Evolutionary conservation across 2,797 vertebrate species (phyloP).

Genomic region (Leptoclinus maculatus): DNA sequence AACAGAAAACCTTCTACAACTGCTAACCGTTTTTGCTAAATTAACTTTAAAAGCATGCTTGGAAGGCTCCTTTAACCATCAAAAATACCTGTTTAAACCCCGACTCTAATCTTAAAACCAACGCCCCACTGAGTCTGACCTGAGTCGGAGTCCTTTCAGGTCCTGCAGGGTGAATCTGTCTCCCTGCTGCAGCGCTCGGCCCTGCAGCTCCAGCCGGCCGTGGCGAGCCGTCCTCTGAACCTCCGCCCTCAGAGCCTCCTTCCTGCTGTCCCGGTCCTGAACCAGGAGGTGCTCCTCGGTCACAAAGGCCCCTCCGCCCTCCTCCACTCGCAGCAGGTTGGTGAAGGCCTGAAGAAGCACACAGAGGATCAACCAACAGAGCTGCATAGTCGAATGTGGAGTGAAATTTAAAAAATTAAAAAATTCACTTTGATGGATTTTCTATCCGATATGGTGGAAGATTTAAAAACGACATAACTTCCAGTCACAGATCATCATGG

Average conservation of each 20-base stretch:
- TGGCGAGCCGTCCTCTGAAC: slow-evolving; percentile 65
- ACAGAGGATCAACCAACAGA: background rate
- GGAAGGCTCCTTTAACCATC: background rate
- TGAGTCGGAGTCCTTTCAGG: slow-evolving; percentile 75
- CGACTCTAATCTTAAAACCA: background rate
- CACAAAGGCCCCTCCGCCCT: slow-evolving; percentile 75
- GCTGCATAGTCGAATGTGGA: background rate
- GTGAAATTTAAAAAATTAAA: background rate
- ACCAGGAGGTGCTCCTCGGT: slow-evolving; percentile 80
- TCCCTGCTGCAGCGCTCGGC: slow-evolving; percentile 62
- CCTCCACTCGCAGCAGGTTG: slow-evolving; percentile 82
- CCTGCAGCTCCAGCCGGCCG: slow-evolving; percentile 73
- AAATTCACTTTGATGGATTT: background rate
- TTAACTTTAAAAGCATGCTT: background rate
- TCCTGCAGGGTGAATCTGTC: slow-evolving; percentile 75
- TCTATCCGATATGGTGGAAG: background rate
- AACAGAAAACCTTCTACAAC: background rate
- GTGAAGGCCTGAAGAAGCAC: slow-evolving; percentile 77
- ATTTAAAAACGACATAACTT: background rate
- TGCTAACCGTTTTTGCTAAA: background rate
- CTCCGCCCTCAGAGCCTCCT: slow-evolving; percentile 71
- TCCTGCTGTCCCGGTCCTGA: slow-evolving; percentile 75
- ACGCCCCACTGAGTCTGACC: slow-evolving; percentile 52
- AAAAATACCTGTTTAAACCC: background rate
- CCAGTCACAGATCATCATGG: background rate